Evolutionary conservation across 2,113 vertebrate genomes (phyloP).

Genomic region (Rhinolophus ferrumequinum): DNA sequence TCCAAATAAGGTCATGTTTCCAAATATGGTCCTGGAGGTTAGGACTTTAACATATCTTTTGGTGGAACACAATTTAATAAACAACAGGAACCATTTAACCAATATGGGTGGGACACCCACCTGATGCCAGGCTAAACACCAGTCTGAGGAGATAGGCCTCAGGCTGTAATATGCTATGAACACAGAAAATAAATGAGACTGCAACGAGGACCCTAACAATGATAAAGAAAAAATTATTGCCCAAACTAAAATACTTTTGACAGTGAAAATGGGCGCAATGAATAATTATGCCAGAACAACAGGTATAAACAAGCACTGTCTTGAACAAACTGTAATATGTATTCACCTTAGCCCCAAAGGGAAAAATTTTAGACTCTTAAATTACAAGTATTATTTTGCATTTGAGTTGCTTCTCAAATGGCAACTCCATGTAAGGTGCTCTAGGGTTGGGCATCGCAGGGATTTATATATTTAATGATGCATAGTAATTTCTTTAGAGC

Average conservation of each 20-base stretch:
- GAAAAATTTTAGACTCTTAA: not conserved
- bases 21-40: not conserved
- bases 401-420: slow-evolving; percentile 14
- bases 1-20: not conserved
- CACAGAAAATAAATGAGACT: not conserved
- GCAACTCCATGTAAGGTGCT: not conserved
- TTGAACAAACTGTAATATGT: not conserved
- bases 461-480: slow-evolving; percentile 39
- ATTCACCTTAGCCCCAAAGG: not conserved
- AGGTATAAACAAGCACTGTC: not conserved
- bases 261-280: not conserved
- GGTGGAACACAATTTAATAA: not conserved
- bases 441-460: not conserved
- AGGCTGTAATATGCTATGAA: not conserved
- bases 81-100: not conserved
- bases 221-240: not conserved
- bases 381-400: slow-evolving; percentile 15
- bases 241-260: not conserved
- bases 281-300: not conserved
- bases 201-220: not conserved
- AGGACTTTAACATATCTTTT: not conserved
- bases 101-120: not conserved
- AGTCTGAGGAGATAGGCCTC: not conserved
- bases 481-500: slow-evolving; percentile 1
- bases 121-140: not conserved